phyloP scores from a whole-genome alignment of 2,113 vertebrate genomes.

The Spilogale gracilis region DNA sequence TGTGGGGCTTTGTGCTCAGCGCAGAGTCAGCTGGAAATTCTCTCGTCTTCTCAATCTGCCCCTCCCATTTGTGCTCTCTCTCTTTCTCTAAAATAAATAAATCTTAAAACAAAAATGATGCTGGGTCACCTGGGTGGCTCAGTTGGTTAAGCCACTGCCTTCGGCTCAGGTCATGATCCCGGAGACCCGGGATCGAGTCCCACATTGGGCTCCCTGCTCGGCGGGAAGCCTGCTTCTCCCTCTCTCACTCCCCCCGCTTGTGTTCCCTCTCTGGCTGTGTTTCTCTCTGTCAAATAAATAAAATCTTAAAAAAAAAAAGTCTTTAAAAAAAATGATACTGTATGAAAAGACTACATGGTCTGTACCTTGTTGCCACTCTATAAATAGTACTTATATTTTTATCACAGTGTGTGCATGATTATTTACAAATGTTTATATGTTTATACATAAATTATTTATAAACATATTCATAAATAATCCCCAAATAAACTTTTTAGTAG shows the following conservation, averaged over 20 bases:
- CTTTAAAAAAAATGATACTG: not conserved
- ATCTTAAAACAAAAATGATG: not conserved
- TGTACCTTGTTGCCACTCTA: not conserved
- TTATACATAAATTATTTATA: not conserved
- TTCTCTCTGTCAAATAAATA: not conserved
- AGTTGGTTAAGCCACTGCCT: no score
- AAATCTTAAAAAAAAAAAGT: not conserved
- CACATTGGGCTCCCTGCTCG: no score
- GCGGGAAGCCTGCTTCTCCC: no score
- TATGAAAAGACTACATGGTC: not conserved
- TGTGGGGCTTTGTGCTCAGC: not conserved
- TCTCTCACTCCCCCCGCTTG: no score
- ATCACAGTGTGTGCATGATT: not conserved
- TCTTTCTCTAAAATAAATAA: not conserved
- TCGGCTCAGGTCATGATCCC: no score
- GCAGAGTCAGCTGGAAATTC: not conserved
- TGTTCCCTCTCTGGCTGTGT: no score
- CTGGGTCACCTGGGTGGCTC: no score
- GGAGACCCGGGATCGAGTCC: no score
- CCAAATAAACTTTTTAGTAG: not conserved
- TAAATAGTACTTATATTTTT: not conserved
- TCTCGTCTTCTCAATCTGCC: not conserved
- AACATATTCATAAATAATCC: not conserved
- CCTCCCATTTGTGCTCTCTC: not conserved
- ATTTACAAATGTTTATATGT: not conserved